Base-by-base conservation (phyloP, 2,113 vertebrate species). In the Mesoclemmys tuberculata region DNA sequence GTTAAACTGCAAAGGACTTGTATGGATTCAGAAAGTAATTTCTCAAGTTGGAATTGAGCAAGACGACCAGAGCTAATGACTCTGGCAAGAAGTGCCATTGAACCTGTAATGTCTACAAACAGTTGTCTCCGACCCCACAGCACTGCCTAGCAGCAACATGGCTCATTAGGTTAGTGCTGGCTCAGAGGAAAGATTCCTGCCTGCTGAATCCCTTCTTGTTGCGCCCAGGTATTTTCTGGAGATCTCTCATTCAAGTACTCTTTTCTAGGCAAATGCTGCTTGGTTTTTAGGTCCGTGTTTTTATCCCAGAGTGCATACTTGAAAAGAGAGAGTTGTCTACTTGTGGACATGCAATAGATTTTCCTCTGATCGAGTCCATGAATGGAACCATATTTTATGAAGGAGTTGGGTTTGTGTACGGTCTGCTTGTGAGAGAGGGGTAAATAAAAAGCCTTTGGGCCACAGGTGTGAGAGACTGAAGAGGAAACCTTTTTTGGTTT, bases 381-480 rank as follows among this genome's bases (percentile, higher is more conserved):
- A 85, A 18, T 31, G 64, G 26, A 29, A 11, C 68, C 27, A 0
- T 21, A 2, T 88, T 90, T 54, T 79, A 68, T 85, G 81, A 49
- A 26, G 24, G 71, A 84, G 8, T 26, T 51, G 86, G 52, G 19
- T 58, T 58, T 29, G 29, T 12, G 56, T 58, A 58, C 12, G 10
- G 10, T 58, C 26, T 58, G 4, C 14, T 93, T 56, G 84, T 27
- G 54, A 24, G 27, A 46, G n/a, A 61, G 84, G 79, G 84, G 71
- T 16, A 79, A 87, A 46, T 75, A 31, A 79, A 92, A 87, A 51
- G 55, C 49, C 51, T 84, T 91, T 56, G 71, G 41, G 56, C 86
- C 48, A 44, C 38, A 13, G 35, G 18, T 61, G 13, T 0, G 0
- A 41, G 0, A 35, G 12, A 18, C 44, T 71, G 2, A 52, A 85